Base-by-base conservation (phyloP, 2,888 invertebrate genomes). In the Drosophila borealis region DNA sequence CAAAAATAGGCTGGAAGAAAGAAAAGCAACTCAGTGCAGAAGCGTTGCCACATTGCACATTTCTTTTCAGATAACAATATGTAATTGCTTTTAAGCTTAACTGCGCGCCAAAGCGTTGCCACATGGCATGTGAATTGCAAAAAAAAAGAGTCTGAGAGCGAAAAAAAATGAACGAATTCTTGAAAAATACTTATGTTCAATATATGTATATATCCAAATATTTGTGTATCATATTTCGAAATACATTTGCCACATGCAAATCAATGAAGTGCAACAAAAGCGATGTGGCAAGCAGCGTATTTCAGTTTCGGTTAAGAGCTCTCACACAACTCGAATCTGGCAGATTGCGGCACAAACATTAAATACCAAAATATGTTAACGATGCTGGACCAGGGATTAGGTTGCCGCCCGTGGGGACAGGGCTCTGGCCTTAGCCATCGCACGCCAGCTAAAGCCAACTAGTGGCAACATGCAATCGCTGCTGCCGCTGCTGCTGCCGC, bases 211-310 rank as follows among this genome's bases (percentile, higher is more conserved):
- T 46, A 33, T 46, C 10, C 4, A n/a, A 54, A 25, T 4, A 10
- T 56, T 29, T 10, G 2, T 37, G 25, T 36, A 37, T n/a, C 25
- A 37, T 36, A 33, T 61, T 54, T 29, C 11, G 11, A 55, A 37
- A 61, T 33, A 14, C 9, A 33, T 64, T 44, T 62, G 50, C 50
- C 29, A 46, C 74, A 73, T 74, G 76, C 76, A 59, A 75, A 66
- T 61, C 75, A 54, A 39, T 75, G 50, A 46, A 71, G 71, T 74
- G 74, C 74, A 75, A 75, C 76, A 42, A 9, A n/a, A 33, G 55
- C 39, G 29, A 48, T 76, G 74, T 60, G 41, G 76, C 67, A 74
- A 75, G 62, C 57, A 70, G 72, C 25, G 73, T 54, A 56, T 74
- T 70, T 37, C 3, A 13, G n/a, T 17, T 39, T 74, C 60, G 69